Base-by-base conservation (phyloP, 1,140 invertebrate species). In the Heterodera schachtii region DNA sequence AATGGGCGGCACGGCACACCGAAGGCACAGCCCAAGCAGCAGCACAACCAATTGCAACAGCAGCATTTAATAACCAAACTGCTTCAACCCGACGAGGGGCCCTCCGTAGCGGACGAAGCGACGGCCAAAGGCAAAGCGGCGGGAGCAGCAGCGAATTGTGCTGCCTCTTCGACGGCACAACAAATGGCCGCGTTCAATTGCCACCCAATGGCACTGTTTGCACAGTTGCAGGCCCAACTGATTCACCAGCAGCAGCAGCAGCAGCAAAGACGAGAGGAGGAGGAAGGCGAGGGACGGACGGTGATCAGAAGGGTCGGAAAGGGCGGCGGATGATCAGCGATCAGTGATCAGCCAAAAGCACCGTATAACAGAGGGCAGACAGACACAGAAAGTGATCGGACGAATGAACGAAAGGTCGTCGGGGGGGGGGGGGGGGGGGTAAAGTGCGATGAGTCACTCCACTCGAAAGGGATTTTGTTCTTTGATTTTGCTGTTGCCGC, bases 1-100 rank as follows among this genome's bases (percentile, higher is more conserved):
- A 64, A 64, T 19, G 16, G 57, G 13, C 13, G 13, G 5, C 13
- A 64, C 16, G 69, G 69, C 8, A 41, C 31, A 41, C 8, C 41
- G 69, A 71, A n/a, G 31, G 31, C 5, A 19, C 69, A 71, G 44
- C 69, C 4, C 11, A 11, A 64, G 19, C 69, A 71, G 16, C 69
- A 71, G 67, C 67, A 21, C 67, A 70, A 70, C 41, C 78, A 67
- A 73, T 43, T 78, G 57, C 78, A 31, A 19, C 76, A 78, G 60
- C 78, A 43, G 44, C 77, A 78, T 43, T 41, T 47, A 31, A 71
- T 41, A 44, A 57, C 67, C 74, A 44, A 75, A 67, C 73, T 64
- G 77, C 64, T 71, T 1, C 69, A 71, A 41, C 69, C 69, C 69
- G 43, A 71, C 13, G 44, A 46, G 31, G 69, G 43, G 19, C 21